Base-by-base conservation (phyloP, 2,797 vertebrate genomes). In the Pteronotus mesoamericanus region DNA sequence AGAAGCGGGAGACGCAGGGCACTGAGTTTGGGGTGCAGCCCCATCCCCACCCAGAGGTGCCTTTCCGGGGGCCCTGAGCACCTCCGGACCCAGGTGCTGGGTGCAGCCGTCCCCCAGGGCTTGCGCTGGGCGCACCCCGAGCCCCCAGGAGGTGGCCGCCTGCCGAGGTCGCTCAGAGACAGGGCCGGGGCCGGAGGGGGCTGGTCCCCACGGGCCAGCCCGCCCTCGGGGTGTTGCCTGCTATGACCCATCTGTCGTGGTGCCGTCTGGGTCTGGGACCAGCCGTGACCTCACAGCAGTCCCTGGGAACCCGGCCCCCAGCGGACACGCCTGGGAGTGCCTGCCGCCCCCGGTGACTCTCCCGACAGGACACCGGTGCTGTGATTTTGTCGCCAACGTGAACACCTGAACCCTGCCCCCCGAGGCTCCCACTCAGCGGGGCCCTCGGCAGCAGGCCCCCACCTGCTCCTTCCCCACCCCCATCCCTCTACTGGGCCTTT, bases 181-280 rank as follows among this genome's bases (percentile, higher is more conserved):
- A 1, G 19, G 8, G 6, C 15, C 3, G 9, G 16, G 21, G 44
- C 21, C 3, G 42, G 66, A 16, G 10, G 34, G 6, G 16, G 10
- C 39, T 48, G 1, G 26, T 61, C 9, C 15, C 21, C 0, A 16
- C 3, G 37, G 74, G 44, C 24, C 14, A 1, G 42, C 57, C 21
- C 0, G 4, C 2, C 1, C 34, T 16, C 9, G 15, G 15, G 32
- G 7, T 2, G 4, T 0, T 32, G 18, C 37, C 44, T 64, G 59
- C 4, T 11, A 4, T 2, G 4, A 16, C 1, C 37, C 26, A 1
- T 14, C 14, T 3, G 42, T 22, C 29, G 5, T 19, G n/a, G 83
- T 2, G 1, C 32, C 61, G 22, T 26, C 16, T 34, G n/a, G 72
- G 37, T 5, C 78, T 4, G 59, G 75, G 22, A 48, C 4, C 1